Conservation (phyloP, 2,888 invertebrate genomes). For the Thalpophila matura region DNA sequence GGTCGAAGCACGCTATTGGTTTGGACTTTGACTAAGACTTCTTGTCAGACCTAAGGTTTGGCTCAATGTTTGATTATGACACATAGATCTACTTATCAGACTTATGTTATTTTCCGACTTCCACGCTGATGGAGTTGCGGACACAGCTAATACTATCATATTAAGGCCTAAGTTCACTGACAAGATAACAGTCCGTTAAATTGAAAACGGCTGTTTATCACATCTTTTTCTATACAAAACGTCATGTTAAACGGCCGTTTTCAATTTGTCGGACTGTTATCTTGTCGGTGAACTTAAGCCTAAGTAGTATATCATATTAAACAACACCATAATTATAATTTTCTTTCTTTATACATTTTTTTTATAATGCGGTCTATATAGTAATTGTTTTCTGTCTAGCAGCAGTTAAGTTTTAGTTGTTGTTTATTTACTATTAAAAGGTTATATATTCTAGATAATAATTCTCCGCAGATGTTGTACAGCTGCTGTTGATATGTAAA, state of each 20-base stretch:
- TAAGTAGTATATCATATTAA: background rate
- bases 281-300: background rate
- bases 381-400: slow-evolving; percentile 30
- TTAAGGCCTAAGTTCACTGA: too few species aligned
- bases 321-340: slow-evolving; percentile 3
- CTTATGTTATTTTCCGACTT: background rate
- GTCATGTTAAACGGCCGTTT: too few species aligned
- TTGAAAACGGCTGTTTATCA: too few species aligned
- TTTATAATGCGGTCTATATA: slow-evolving; percentile 22
- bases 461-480: slow-evolving; percentile 66
- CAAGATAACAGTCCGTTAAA: too few species aligned
- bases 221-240: too few species aligned
- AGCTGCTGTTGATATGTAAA: slow-evolving; percentile 60
- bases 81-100: background rate
- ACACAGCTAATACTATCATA: too few species aligned
- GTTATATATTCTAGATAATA: slow-evolving; percentile 46
- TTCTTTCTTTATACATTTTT: background rate
- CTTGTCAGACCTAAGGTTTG: too few species aligned
- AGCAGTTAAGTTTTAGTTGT: slow-evolving; percentile 28
- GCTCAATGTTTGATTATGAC: too few species aligned
- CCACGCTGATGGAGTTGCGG: too few species aligned
- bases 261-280: too few species aligned
- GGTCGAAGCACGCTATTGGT: too few species aligned
- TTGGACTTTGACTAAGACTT: too few species aligned
- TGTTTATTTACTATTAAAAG: slow-evolving; percentile 46